A percentile compares a stretch with the other conserved stretches of the same genome.
phyloP scores from a whole-genome alignment of 2,113 vertebrate genomes.

The Caloenas nicobarica region DNA sequence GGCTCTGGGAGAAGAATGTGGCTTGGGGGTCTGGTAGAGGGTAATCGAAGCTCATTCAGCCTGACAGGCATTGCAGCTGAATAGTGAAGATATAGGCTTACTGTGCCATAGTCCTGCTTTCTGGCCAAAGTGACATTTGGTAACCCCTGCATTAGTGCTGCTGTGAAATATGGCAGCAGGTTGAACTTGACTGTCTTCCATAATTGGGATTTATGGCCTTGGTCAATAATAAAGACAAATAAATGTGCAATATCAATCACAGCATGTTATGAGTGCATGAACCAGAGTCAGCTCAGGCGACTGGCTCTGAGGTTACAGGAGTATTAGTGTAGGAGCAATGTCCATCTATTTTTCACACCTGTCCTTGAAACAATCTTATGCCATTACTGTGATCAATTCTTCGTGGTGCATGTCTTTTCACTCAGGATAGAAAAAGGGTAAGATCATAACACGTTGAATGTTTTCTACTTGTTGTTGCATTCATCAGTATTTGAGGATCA shows the following conservation, averaged over 20 bases:
- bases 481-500: not conserved
- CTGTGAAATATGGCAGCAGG: conserved; percentile 43
- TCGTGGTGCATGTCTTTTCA: not conserved
- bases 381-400: not conserved
- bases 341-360: conserved; percentile 19
- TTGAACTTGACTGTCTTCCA: conserved; percentile 32
- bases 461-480: not conserved
- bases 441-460: not conserved
- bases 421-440: not conserved
- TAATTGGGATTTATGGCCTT: conserved; percentile 46
- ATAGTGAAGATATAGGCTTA: not conserved
- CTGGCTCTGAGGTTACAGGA: not conserved
- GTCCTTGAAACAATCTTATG: not conserved
- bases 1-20: conserved; percentile 6
- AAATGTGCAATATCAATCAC: conserved; percentile 50
- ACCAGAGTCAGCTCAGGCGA: conserved; percentile 14
- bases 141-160: not conserved
- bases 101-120: not conserved
- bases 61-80: not conserved
- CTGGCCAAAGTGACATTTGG: conserved; percentile 23
- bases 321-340: not conserved
- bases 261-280: not conserved
- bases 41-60: conserved; percentile 35
- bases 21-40: not conserved
- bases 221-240: conserved; percentile 50